Evolutionary conservation across 1,140 invertebrate species (phyloP).

Genomic region (Paramacrobiotus metropolitanus): DNA sequence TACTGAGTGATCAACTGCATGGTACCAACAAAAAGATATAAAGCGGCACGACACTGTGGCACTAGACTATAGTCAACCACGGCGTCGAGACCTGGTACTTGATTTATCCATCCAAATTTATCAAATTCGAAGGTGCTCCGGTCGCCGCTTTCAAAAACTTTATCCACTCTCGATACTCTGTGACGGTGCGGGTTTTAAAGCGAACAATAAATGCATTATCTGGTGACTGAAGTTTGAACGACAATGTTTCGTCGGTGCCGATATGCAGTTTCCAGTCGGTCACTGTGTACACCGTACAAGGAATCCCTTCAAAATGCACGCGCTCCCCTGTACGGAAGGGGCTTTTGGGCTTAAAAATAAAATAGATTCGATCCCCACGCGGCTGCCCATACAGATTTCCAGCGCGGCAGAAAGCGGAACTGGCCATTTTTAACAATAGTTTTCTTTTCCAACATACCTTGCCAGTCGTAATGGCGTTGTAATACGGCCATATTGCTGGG

Average conservation of each 20-base stretch:
- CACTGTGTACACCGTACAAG: not conserved
- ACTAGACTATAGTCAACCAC: too few species aligned
- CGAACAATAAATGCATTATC: not conserved
- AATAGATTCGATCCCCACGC: not conserved
- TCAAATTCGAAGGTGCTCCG: not conserved
- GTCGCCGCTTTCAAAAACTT: not conserved
- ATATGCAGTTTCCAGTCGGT: not conserved
- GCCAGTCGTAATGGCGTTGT: slow-evolving; percentile 4
- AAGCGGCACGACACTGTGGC: too few species aligned
- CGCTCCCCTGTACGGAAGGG: not conserved
- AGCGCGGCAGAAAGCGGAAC: not conserved
- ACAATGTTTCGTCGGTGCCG: not conserved
- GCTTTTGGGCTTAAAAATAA: not conserved
- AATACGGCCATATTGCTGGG: slow-evolving; percentile 2
- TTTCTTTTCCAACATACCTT: not conserved
- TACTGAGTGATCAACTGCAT: too few species aligned
- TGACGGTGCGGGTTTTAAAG: not conserved
- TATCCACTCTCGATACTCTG: slow-evolving; percentile 1
- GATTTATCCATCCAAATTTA: not conserved
- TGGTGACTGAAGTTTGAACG: not conserved
- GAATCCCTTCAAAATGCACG: not conserved
- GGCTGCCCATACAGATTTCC: not conserved
- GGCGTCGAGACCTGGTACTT: too few species aligned
- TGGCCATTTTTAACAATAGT: not conserved
- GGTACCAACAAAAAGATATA: too few species aligned